Evolutionary conservation across 2,888 invertebrate species (phyloP), one percentile per base, ranked within the genome.

Genomic region (Mesopsocus fuscifrons): DNA sequence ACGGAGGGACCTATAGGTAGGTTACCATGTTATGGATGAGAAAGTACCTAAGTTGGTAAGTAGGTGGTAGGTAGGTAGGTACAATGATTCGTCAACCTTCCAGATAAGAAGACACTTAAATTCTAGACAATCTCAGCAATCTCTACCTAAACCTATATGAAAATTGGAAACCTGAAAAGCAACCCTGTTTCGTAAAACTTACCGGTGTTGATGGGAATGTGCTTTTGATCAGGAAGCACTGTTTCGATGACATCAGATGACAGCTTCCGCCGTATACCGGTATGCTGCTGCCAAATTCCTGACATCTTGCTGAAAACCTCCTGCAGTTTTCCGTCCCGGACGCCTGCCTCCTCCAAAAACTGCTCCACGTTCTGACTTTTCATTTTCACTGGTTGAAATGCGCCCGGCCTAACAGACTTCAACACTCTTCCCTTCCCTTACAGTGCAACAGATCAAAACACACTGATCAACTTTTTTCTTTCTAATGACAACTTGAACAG

Each of bases 291-390:
- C 41, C 43, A 45, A 38, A 48, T 48, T 31, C 46, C 46, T 8
- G 48, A 34, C 11, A 48, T 41, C 41, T 48, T 48, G 43, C 46
- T 48, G 30, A 48, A 48, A 18, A 48, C 48, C 46, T 46, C 48
- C 40, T 46, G 46, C 20, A 48, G 33, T 44, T 46, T 46, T 16
- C 44, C 42, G 15, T 48, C 48, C 18, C 44, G 42, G 35, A 46
- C 42, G 5, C 46, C 43, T 32, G 48, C 45, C 20, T 48, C 48
- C 35, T 48, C 48, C 26, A 48, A 40, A 41, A 47, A 48, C 40
- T 48, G 48, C 42, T 47, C 47, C 20, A 48, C 43, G 31, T 47
- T 43, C 32, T 47, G 44, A n/a, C 45, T 45, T 43, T 45, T 47
- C 46, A 48, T 48, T 45, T 45, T 48, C 34, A 16, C 17, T 18